Percentiles rank a stretch among this genome's conserved stretches.
Conservation (phyloP, 1,140 invertebrate genomes). For the Apocrypta bakeri region DNA sequence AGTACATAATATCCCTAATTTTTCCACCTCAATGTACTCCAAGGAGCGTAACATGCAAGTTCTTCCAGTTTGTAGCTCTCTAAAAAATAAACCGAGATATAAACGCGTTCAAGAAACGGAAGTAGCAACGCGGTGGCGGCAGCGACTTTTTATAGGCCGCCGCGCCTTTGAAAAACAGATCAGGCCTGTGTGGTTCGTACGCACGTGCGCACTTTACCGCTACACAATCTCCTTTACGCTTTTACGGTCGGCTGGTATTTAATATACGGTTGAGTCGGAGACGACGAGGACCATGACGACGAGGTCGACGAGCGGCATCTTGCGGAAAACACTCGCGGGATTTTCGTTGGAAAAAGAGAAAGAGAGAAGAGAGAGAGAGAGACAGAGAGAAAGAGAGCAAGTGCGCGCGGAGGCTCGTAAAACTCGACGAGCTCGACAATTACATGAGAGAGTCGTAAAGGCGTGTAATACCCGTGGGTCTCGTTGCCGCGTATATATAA, state of each 20-base stretch:
- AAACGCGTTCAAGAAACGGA: background rate
- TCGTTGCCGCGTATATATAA: slow-evolving; percentile 42
- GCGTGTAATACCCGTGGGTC: slow-evolving; percentile 63
- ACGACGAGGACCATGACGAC: background rate
- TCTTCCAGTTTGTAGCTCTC: background rate
- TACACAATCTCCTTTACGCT: slow-evolving; percentile 12
- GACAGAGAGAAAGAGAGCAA: background rate
- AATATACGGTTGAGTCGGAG: slow-evolving; percentile 44
- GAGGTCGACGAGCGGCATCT: background rate
- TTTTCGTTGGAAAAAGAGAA: background rate
- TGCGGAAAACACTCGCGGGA: background rate
- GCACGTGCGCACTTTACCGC: slow-evolving; percentile 26
- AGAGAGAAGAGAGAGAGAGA: background rate
- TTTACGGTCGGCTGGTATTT: slow-evolving; percentile 28
- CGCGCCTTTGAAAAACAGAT: slow-evolving; percentile 44
- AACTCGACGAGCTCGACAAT: slow-evolving; percentile 72
- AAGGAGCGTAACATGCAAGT: too few relatives aligned
- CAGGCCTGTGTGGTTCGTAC: background rate
- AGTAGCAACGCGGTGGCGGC: background rate
- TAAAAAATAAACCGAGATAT: background rate
- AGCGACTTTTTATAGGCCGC: background rate
- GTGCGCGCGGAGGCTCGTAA: slow-evolving; percentile 61
- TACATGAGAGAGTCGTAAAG: slow-evolving; percentile 72
- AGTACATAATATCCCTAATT: too few relatives aligned
- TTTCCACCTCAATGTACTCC: too few relatives aligned